Percentiles rank a stretch among this genome's conserved stretches.
Conservation (phyloP, 2,113 vertebrate genomes). For the Nibea albiflora region DNA sequence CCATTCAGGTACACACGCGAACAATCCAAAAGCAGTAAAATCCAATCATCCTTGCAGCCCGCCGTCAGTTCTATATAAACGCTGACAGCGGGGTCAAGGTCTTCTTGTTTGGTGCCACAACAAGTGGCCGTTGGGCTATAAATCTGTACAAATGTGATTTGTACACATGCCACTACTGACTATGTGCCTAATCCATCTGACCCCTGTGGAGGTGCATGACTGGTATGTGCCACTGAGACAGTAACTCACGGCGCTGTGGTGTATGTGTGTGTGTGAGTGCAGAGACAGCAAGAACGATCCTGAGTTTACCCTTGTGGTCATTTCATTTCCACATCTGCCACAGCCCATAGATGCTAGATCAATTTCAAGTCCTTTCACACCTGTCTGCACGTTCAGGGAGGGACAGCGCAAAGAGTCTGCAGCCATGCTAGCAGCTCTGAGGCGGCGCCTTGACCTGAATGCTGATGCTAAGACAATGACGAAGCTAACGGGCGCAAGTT, state of each 20-base stretch:
- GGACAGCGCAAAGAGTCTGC: not conserved
- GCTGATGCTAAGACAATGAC: not conserved
- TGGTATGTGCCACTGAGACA: slow-evolving; percentile 28
- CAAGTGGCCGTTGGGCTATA: slow-evolving; percentile 16
- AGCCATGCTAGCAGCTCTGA: not conserved
- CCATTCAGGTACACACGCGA: not conserved
- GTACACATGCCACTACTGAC: slow-evolving; percentile 13
- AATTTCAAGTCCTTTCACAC: not conserved
- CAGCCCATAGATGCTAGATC: slow-evolving; percentile 2
- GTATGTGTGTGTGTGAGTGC: slow-evolving; percentile 2
- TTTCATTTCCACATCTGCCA: slow-evolving; percentile 22
- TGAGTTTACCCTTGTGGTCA: slow-evolving; percentile 15
- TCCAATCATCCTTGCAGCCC: not conserved
- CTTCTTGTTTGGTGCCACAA: slow-evolving; percentile 51
- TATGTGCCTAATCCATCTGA: slow-evolving; percentile 48
- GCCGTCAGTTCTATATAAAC: not conserved
- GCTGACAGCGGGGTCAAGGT: slow-evolving; percentile 45
- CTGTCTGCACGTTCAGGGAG: not conserved
- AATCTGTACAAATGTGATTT: slow-evolving; percentile 47
- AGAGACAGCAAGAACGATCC: not conserved
- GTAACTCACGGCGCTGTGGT: slow-evolving; percentile 27
- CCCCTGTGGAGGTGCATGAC: slow-evolving; percentile 28
- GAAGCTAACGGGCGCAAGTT: not conserved
- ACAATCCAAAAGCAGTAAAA: slow-evolving; percentile 3
- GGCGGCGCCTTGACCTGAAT: not conserved